Evolutionary conservation across 2,113 vertebrate genomes (phyloP).

Genomic region (Ciconia maguari): DNA sequence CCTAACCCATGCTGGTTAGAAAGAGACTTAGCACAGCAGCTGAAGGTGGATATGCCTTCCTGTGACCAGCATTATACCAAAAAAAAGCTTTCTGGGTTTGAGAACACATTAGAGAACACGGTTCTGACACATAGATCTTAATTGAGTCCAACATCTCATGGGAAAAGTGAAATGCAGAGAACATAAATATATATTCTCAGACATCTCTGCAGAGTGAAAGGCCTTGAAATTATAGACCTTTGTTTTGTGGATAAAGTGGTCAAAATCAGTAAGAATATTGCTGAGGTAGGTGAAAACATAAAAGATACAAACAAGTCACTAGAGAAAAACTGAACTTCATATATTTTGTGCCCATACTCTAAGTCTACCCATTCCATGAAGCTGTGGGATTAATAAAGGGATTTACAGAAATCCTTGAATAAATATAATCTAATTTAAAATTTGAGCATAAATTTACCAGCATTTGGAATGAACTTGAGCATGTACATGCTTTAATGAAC

Average conservation of each 20-base stretch:
- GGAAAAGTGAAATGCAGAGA: background rate
- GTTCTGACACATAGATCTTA: background rate
- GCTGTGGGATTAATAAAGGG: background rate
- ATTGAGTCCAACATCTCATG: background rate
- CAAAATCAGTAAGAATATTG: background rate
- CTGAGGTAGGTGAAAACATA: background rate
- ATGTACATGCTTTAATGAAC: background rate
- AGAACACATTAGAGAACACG: background rate
- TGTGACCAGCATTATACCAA: background rate
- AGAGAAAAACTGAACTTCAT: background rate
- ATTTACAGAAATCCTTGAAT: background rate
- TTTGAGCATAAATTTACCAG: background rate
- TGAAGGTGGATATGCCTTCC: background rate
- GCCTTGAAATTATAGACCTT: background rate
- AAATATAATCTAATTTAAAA: background rate
- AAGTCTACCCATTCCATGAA: background rate
- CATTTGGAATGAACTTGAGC: background rate
- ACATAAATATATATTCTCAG: background rate
- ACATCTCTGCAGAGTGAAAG: background rate
- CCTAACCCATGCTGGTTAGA: background rate
- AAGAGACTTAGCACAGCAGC: background rate
- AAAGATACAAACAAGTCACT: background rate
- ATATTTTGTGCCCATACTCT: fast-evolving
- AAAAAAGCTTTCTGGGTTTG: background rate
- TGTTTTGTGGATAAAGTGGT: fast-evolving